Conservation (phyloP, 2,113 vertebrate genomes). For the Promerops cafer region DNA sequence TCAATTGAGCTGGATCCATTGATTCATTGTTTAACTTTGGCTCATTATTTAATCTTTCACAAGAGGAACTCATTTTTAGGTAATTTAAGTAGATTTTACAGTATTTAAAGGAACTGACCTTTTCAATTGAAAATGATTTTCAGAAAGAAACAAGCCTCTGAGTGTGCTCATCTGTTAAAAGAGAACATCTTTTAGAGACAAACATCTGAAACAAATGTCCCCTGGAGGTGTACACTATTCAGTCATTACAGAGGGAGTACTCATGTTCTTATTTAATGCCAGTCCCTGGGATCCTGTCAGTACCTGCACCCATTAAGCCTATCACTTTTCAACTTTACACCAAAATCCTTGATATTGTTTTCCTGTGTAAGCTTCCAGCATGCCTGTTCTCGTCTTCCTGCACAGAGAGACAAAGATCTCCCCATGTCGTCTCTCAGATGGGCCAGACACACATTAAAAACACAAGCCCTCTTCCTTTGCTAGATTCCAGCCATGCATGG, state of each 20-base stretch:
- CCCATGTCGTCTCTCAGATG: background rate
- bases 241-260: background rate
- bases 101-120: background rate
- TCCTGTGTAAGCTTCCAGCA: background rate
- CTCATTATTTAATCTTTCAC: background rate
- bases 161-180: background rate
- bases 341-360: constrained; percentile 40
- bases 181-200: background rate
- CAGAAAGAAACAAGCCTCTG: background rate
- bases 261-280: background rate
- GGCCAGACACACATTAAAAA: background rate
- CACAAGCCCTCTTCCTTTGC: background rate
- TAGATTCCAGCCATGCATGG: background rate
- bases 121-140: background rate
- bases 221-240: background rate
- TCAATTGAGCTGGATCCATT: background rate
- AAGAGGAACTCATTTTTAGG: background rate
- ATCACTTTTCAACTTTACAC: constrained; percentile 52
- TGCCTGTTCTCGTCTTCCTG: constrained; percentile 7
- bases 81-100: background rate
- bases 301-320: constrained; percentile 47
- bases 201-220: constrained; percentile 8
- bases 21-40: background rate
- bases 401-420: background rate
- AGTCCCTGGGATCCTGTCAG: constrained; percentile 25